phyloP scores from a whole-genome alignment of 30 jellyfish, hydroid and myxozoan species.

The Chrysaora quinquecirrha region DNA sequence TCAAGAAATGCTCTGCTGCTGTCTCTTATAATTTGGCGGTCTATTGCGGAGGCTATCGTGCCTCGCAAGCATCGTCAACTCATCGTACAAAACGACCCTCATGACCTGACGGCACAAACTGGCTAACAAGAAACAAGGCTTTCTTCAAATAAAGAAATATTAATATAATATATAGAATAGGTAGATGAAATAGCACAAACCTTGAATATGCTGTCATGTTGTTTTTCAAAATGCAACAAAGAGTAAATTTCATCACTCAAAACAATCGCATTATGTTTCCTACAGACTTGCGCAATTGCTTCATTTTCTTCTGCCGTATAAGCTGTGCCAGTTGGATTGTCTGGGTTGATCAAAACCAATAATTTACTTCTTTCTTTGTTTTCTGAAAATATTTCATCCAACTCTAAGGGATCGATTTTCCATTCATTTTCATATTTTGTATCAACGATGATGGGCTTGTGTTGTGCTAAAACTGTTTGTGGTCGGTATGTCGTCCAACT shows the following conservation, averaged over 20 bases:
- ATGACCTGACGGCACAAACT: no score
- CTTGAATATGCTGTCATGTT: slow-evolving; percentile 47
- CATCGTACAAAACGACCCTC: no score
- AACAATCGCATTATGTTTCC: slow-evolving; percentile 49
- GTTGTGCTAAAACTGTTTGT: slow-evolving; percentile 55
- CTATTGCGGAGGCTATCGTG: no score
- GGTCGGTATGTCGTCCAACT: slow-evolving; percentile 71
- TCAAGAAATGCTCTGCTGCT: no score
- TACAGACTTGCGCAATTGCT: slow-evolving; percentile 45
- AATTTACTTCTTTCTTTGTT: slow-evolving; percentile 18
- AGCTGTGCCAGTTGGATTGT: slow-evolving; percentile 65
- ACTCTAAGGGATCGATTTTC: slow-evolving; percentile 42
- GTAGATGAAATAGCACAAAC: not conserved
- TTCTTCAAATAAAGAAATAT: not conserved
- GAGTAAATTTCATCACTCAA: slow-evolving; percentile 68
- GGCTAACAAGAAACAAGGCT: not conserved
- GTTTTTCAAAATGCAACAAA: slow-evolving; percentile 20
- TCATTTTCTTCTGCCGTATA: slow-evolving; percentile 52
- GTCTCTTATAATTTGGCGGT: no score
- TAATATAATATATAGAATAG: not conserved
- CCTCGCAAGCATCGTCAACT: no score
- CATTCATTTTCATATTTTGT: slow-evolving; percentile 45
- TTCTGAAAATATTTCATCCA: slow-evolving; percentile 28
- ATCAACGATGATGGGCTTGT: slow-evolving; percentile 24
- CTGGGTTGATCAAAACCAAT: slow-evolving; percentile 51